Conservation (phyloP, 2,888 invertebrate species). For the Luperina nickerlii region DNA sequence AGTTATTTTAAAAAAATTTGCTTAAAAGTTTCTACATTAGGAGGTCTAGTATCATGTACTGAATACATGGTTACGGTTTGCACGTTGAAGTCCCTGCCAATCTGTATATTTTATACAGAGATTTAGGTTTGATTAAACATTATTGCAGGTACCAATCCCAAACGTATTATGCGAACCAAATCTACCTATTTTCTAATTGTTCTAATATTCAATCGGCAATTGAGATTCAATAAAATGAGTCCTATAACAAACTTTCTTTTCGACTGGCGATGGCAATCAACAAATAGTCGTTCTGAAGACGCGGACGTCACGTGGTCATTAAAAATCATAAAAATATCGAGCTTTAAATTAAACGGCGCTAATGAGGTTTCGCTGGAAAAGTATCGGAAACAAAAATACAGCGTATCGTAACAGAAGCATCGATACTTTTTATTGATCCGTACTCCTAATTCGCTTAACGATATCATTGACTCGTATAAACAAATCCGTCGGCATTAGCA, state of each 20-base stretch:
- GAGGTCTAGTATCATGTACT: neutral
- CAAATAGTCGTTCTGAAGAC: neutral
- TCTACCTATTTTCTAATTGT: neutral
- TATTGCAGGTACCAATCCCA: neutral
- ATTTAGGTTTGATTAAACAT: neutral
- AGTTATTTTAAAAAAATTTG: neutral
- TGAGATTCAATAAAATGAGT: neutral
- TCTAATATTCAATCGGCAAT: neutral
- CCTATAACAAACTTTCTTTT: neutral
- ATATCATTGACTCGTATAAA: conserved; percentile 63
- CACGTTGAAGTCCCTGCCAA: neutral
- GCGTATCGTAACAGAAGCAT: neutral
- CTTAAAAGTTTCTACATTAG: neutral
- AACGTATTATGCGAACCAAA: neutral
- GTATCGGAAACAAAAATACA: neutral
- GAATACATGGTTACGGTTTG: neutral
- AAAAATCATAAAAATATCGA: neutral
- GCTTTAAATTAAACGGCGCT: neutral
- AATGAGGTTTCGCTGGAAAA: neutral
- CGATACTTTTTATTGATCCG: neutral
- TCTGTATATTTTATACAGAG: neutral
- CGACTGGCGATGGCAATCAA: neutral
- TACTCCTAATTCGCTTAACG: conserved; percentile 49
- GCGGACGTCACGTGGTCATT: neutral
- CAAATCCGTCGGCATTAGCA: conserved; percentile 71